A percentile compares a stretch with the other conserved stretches of the same genome.
Evolutionary conservation across 2,888 invertebrate genomes (phyloP).

Genomic region (Gymnocheta viridis): DNA sequence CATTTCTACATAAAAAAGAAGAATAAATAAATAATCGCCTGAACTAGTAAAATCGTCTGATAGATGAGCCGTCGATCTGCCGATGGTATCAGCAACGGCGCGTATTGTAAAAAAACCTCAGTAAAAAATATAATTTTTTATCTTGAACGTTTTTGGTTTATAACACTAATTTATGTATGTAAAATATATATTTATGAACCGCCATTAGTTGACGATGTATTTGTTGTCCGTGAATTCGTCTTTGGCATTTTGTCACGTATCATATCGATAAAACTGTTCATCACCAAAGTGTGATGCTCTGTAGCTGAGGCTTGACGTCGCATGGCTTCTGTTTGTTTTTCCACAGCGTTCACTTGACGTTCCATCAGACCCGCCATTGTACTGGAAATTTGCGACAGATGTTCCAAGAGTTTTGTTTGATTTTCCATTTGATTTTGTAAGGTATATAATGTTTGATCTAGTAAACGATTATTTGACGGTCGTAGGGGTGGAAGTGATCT

Average conservation of each 20-base stretch:
- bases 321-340: slow-evolving; percentile 65
- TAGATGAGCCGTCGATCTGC: too few species aligned
- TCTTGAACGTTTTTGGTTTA: too few species aligned
- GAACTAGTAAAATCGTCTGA: too few species aligned
- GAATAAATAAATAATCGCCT: too few species aligned
- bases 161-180: too few species aligned
- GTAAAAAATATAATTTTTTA: too few species aligned
- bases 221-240: slow-evolving; percentile 20
- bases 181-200: slow-evolving; percentile 30
- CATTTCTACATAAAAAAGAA: too few species aligned
- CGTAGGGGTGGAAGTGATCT: slow-evolving; percentile 25
- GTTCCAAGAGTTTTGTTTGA: slow-evolving; percentile 61
- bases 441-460: slow-evolving; percentile 53
- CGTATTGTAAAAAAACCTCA: too few species aligned
- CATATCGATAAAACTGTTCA: slow-evolving; percentile 66
- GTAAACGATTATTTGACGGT: slow-evolving; percentile 28
- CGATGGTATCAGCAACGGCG: too few species aligned
- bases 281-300: slow-evolving; percentile 63
- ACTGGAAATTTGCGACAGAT: slow-evolving; percentile 58
- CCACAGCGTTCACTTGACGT: slow-evolving; percentile 61
- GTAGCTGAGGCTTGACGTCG: slow-evolving; percentile 60
- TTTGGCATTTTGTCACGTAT: slow-evolving; percentile 64
- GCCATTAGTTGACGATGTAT: slow-evolving; percentile 32
- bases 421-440: slow-evolving; percentile 64
- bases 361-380: slow-evolving; percentile 57